These are phyloP conservation scores for Medauroidea extradentata DNA, from an alignment of 1,140 invertebrate species.

Conservation along the genomic window DNA sequence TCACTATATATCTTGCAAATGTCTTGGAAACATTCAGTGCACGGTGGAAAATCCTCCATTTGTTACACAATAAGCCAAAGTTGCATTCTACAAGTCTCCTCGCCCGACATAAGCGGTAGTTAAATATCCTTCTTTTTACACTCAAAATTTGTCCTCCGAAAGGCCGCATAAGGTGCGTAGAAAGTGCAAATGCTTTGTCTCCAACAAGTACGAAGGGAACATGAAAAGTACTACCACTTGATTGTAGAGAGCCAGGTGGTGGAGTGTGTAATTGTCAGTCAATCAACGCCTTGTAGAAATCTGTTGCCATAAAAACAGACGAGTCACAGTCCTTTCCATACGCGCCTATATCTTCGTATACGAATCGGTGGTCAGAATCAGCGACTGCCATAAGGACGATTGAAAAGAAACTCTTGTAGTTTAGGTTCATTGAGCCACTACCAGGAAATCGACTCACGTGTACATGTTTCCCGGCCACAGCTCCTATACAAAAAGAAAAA, in stretches of 20 bases:
- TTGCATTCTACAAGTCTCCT: too few species aligned
- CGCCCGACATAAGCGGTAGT: too few species aligned
- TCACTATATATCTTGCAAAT: too few species aligned
- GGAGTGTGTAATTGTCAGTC: conserved; percentile 6
- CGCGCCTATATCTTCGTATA: conserved; percentile 33
- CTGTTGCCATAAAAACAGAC: conserved; percentile 31
- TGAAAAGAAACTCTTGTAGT: conserved; percentile 33
- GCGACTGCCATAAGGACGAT: conserved; percentile 41
- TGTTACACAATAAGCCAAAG: too few species aligned
- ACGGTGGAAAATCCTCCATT: too few species aligned
- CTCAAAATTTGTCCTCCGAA: conserved; percentile 34
- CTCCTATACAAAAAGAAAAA: conserved; percentile 14
- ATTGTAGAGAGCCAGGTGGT: not conserved
- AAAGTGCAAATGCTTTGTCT: conserved; percentile 42
- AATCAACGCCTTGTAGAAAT: not conserved
- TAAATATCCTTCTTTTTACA: conserved; percentile 26
- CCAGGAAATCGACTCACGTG: conserved; percentile 18
- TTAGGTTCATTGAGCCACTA: conserved; percentile 35
- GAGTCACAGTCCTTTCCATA: conserved; percentile 42
- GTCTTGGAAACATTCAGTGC: too few species aligned
- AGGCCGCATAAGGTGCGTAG: conserved; percentile 35
- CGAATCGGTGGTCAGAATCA: conserved; percentile 33
- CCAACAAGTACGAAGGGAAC: conserved; percentile 39
- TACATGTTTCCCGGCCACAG: conserved; percentile 37
- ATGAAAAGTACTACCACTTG: not conserved